These are phyloP conservation scores for Eulemur rubriventer DNA, from an alignment of 2,797 vertebrate genomes.

Conservation along the genomic window DNA sequence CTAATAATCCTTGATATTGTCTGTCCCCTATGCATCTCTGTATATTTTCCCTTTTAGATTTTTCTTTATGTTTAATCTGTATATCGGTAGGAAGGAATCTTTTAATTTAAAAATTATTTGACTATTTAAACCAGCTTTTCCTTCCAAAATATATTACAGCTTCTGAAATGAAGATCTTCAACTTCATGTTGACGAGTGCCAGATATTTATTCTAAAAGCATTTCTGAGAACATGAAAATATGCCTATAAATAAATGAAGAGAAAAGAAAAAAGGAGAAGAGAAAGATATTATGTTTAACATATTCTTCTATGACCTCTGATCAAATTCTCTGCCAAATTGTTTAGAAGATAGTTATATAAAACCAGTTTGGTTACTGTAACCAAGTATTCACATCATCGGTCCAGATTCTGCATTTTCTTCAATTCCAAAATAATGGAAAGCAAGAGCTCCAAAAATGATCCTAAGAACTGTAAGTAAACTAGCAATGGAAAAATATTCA, in stretches of 20 bases:
- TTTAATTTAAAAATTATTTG: constrained; percentile 11
- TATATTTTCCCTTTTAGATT: background rate
- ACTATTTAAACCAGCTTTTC: constrained; percentile 38
- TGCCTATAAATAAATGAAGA: constrained; percentile 62
- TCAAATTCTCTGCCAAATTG: background rate
- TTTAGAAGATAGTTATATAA: constrained; percentile 15
- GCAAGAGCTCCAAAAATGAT: background rate
- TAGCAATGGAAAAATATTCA: background rate
- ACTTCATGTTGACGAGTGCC: background rate
- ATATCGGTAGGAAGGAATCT: background rate
- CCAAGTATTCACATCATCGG: background rate
- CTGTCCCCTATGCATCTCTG: background rate
- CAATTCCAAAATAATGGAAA: constrained; percentile 22
- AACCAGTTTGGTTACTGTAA: background rate
- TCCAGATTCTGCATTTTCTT: background rate
- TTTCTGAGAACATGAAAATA: constrained; percentile 42
- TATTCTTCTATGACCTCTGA: constrained; percentile 12
- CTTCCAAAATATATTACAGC: background rate
- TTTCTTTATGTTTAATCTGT: background rate
- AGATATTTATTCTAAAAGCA: constrained; percentile 57
- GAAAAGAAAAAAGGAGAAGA: constrained; percentile 20
- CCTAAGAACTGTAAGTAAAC: background rate
- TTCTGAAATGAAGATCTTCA: constrained; percentile 46
- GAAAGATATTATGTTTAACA: background rate
- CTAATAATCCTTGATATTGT: constrained; percentile 18